A percentile compares a stretch with the other conserved stretches of the same genome.
These are phyloP conservation scores for Scytalopus superciliaris DNA, from an alignment of 2,113 vertebrate species.

Conservation along the genomic window DNA sequence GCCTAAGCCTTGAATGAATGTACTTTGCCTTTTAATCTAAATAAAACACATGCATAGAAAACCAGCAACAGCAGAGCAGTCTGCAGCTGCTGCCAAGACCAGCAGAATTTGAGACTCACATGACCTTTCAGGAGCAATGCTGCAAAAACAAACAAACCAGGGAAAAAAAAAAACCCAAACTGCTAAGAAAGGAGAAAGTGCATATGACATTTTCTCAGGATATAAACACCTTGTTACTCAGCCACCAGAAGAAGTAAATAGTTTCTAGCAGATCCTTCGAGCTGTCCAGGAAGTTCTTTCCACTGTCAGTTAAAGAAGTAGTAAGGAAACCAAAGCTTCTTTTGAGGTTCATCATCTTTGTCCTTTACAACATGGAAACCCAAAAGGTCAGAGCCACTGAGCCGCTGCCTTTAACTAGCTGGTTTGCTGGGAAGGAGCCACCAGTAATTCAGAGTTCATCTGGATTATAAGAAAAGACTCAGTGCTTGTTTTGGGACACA, in stretches of 20 bases:
- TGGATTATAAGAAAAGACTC: not conserved
- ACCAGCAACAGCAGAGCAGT: not conserved
- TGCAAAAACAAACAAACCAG: not conserved
- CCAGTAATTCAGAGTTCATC: not conserved
- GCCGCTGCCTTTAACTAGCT: not conserved
- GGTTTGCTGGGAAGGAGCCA: not conserved
- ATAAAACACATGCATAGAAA: not conserved
- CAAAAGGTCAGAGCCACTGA: not conserved
- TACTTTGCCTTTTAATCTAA: constrained; percentile 48
- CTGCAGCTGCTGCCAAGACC: not conserved
- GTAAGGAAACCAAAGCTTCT: not conserved
- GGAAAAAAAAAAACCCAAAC: not conserved
- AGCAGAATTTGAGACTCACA: not conserved
- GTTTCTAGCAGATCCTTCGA: fast-evolving
- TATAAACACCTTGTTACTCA: not conserved
- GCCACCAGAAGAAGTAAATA: not conserved
- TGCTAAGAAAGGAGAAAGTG: not conserved
- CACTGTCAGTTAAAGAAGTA: not conserved
- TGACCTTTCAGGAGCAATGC: not conserved
- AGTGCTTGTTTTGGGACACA: not conserved
- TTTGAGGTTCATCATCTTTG: not conserved
- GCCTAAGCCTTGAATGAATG: constrained; percentile 16
- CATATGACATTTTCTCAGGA: not conserved
- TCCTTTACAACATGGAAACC: not conserved
- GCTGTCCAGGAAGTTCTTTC: not conserved